Percentiles rank a stretch among this genome's conserved stretches.
phyloP scores from a whole-genome alignment of 1,140 invertebrate genomes.

The Vanessa tameamea region DNA sequence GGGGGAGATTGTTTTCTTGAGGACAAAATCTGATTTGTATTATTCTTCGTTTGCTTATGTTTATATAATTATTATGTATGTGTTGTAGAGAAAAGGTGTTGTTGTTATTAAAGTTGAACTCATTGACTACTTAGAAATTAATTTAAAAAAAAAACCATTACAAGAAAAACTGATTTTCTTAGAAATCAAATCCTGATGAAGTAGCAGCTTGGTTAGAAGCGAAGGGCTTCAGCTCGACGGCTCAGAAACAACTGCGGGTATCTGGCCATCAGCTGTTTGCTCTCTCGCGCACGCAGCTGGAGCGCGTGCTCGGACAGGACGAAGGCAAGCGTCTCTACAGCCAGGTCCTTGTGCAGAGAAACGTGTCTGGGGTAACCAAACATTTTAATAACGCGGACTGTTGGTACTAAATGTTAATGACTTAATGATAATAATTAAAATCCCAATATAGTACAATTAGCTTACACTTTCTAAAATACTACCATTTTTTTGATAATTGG shows the following conservation, averaged over 20 bases:
- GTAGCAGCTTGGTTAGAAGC: conserved; percentile 88
- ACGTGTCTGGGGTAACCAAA: conserved; percentile 85
- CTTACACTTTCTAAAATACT: too few relatives aligned
- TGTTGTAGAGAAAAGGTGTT: too few relatives aligned
- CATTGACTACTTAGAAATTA: background rate
- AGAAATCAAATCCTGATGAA: conserved; percentile 81
- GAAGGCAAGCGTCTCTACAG: conserved; percentile 88
- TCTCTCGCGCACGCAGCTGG: conserved; percentile 83
- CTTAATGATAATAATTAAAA: too few relatives aligned
- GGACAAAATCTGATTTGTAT: too few relatives aligned
- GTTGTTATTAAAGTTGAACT: too few relatives aligned
- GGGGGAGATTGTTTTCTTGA: too few relatives aligned
- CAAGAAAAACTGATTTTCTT: background rate
- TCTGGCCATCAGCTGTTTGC: conserved; percentile 87
- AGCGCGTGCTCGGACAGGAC: conserved; percentile 84
- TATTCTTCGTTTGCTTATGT: too few relatives aligned
- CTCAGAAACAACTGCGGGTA: conserved; percentile 84
- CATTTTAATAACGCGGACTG: too few relatives aligned
- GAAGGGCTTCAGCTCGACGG: conserved; percentile 87
- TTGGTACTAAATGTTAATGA: too few relatives aligned
- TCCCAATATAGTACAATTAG: too few relatives aligned
- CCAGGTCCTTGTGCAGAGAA: conserved; percentile 88
- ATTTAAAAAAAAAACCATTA: background rate
- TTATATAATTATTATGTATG: too few relatives aligned
- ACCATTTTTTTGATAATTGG: too few relatives aligned